Evolutionary conservation across 53 echinoderm and acorn worm genomes (phyloP).

Genomic region (Arbacia lixula): DNA sequence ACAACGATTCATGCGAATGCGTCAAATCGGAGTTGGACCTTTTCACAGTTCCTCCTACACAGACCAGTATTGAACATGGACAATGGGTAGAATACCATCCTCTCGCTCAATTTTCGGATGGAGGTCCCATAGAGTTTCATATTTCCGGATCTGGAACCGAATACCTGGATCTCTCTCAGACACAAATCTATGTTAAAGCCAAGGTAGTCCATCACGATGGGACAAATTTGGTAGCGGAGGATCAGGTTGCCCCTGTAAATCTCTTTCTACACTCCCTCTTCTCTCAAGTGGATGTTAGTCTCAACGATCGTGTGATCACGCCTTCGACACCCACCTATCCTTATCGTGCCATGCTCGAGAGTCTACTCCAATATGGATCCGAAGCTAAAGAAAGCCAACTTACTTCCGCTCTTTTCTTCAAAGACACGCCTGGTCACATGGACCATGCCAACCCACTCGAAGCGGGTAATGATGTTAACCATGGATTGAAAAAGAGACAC

Average conservation of each 20-base stretch:
- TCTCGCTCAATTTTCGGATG: conserved; percentile 56
- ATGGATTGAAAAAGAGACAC: conserved; percentile 60
- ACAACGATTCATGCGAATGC: conserved; percentile 79
- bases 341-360: conserved; percentile 71
- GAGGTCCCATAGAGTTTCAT: conserved; percentile 61
- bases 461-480: conserved; percentile 16
- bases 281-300: conserved; percentile 67
- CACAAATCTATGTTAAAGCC: conserved; percentile 59
- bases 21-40: conserved; percentile 74
- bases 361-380: conserved; percentile 57
- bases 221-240: conserved; percentile 28
- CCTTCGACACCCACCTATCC: conserved; percentile 68
- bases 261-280: conserved; percentile 70
- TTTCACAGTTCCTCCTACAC: conserved; percentile 72
- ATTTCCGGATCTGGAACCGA: conserved; percentile 50
- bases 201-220: conserved; percentile 62
- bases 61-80: conserved; percentile 67
- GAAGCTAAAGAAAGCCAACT: conserved; percentile 56
- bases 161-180: conserved; percentile 62
- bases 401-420: conserved; percentile 59
- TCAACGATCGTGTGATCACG: conserved; percentile 65
- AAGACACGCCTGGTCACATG: conserved; percentile 70
- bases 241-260: conserved; percentile 67
- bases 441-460: conserved; percentile 41
- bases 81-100: conserved; percentile 76